A percentile compares a stretch with the other conserved stretches of the same genome.
Evolutionary conservation across 2,797 vertebrate genomes (phyloP).

Genomic region (Cirrhinus molitorella): DNA sequence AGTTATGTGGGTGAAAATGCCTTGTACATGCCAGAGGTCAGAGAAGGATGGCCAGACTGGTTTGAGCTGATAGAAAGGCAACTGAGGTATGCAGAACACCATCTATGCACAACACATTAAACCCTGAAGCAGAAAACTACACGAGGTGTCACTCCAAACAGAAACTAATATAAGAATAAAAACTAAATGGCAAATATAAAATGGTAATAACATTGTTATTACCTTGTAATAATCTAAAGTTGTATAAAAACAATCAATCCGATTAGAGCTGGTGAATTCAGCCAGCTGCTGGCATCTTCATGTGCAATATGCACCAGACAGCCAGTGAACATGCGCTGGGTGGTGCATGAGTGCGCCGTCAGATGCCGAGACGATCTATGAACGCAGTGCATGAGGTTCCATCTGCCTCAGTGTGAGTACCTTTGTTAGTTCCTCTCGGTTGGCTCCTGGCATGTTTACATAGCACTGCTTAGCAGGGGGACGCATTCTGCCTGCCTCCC

Average conservation of each 20-base stretch:
- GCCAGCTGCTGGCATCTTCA: neutral
- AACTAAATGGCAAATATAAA: neutral
- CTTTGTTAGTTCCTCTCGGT: slow-evolving; percentile 16
- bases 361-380: neutral
- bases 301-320: neutral
- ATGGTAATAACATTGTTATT: neutral
- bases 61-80: neutral
- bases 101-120: no score
- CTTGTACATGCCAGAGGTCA: neutral
- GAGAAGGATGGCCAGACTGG: neutral
- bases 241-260: neutral
- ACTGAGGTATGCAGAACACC: neutral
- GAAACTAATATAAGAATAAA: neutral
- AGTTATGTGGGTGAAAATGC: neutral
- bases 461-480: slow-evolving; percentile 17
- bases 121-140: neutral
- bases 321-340: neutral
- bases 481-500: slow-evolving; percentile 16
- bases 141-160: no score
- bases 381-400: neutral
- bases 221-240: neutral
- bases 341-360: neutral
- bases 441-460: slow-evolving; percentile 35
- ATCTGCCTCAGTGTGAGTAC: neutral
- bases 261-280: neutral